phyloP scores from a whole-genome alignment of 2,113 vertebrate genomes.

The Mustela lutreola region DNA sequence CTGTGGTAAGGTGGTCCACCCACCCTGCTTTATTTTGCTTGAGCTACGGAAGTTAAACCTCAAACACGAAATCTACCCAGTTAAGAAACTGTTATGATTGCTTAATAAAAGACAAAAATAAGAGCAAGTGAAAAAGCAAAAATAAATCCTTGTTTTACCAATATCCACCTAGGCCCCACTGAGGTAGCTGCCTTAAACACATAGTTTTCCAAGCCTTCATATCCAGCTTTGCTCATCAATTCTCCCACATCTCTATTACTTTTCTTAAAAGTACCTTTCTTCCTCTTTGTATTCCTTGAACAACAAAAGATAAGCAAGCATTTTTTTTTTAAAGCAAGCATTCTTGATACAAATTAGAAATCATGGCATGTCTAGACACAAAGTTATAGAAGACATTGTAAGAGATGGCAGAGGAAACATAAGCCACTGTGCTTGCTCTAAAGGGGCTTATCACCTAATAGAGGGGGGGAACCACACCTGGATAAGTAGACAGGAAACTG shows the following conservation, averaged over 20 bases:
- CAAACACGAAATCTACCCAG: not conserved
- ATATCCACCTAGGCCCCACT: not conserved
- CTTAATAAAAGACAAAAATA: constrained; percentile 33
- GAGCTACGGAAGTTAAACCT: constrained; percentile 57
- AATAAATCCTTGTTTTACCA: not conserved
- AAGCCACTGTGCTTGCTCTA: not conserved
- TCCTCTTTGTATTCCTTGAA: not conserved
- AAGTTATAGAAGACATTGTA: not conserved
- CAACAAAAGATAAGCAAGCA: not conserved
- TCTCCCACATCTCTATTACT: not conserved
- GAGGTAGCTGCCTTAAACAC: not conserved
- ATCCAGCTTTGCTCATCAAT: not conserved
- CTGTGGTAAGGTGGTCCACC: not conserved
- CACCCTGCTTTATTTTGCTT: not conserved
- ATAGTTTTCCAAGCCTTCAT: not conserved
- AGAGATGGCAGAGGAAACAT: not conserved
- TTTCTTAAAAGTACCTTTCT: not conserved
- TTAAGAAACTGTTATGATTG: constrained; percentile 53
- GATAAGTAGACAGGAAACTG: not conserved
- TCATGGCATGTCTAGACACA: not conserved
- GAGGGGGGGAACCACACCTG: not conserved
- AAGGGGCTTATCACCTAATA: not conserved
- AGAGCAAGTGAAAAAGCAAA: constrained; percentile 17
- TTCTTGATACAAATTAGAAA: not conserved
- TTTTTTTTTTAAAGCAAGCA: not conserved